phyloP scores from a whole-genome alignment of 2,113 vertebrate species.

The Orientallactaga bullata region DNA sequence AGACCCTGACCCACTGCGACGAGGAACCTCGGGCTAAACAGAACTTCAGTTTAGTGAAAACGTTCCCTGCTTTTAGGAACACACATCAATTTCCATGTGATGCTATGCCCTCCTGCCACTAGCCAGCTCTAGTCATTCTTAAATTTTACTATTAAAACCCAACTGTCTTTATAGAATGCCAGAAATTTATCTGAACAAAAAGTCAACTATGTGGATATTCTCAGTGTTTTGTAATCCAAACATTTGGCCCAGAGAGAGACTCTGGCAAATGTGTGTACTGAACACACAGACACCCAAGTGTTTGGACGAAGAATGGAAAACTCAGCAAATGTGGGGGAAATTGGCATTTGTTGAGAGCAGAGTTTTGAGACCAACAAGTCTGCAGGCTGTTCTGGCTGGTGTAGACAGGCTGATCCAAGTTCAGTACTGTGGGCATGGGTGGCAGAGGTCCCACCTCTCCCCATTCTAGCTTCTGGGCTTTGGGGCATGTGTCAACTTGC shows the following conservation, averaged over 20 bases:
- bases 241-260: constrained; percentile 6
- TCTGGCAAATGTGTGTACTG: constrained; percentile 12
- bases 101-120: not conserved
- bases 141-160: not conserved
- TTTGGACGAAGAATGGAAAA: constrained; percentile 33
- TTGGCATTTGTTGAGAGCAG: not conserved
- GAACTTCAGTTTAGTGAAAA: not conserved
- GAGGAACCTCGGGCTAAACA: not conserved
- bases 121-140: not conserved
- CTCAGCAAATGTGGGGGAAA: not conserved
- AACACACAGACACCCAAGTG: not conserved
- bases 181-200: constrained; percentile 2
- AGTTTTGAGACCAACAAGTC: not conserved
- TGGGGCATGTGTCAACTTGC: constrained; percentile 61
- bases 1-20: not conserved
- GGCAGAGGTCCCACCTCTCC: not conserved
- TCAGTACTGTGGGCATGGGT: not conserved
- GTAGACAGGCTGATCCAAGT: not conserved
- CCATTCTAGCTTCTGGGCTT: not conserved
- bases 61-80: not conserved
- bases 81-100: not conserved
- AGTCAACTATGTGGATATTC: not conserved
- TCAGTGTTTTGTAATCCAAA: not conserved
- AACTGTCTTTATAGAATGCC: not conserved
- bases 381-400: not conserved